Evolutionary conservation across 2,797 vertebrate genomes (phyloP), one percentile per base, ranked within the genome.

Genomic region (Eulemur mongoz): DNA sequence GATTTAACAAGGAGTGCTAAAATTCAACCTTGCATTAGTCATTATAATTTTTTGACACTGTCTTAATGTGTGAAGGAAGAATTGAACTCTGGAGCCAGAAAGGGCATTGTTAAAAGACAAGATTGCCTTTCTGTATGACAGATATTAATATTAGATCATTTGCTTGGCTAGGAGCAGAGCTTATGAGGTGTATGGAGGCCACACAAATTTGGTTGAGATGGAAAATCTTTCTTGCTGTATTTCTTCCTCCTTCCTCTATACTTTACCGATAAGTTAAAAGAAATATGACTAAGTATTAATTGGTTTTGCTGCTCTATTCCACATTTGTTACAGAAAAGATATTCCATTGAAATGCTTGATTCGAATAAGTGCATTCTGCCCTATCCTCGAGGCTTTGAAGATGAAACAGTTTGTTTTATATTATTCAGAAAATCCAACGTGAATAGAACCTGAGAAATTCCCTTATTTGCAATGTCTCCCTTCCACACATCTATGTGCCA

Each of bases 21-120:
- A 97, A 97, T 94, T 97, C 97, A 97, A 88, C 97, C 92, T 96
- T 97, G 85, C 92, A 89, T 97, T 97, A 96, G 95, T 95, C 92
- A 96, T 98, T 97, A 97, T 94, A 96, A 98, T 96, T 98, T 97
- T 97, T 97, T 97, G 98, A 98, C 95, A 97, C 95, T 94, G 94
- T 97, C 93, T 97, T 97, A 97, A 97, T 93, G 76, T 96, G 96
- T 97, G 97, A 97, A 97, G 95, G 89, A 95, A 97, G 96, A 97
- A 95, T 78, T 97, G 97, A 97, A 98, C 97, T 98, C 93, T 81
- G 57, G 65, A 97, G 89, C 91, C 93, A 95, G 96, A 97, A 97
- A 96, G 98, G 97, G 86, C 97, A 96, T 95, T 32, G 4, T 91
- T 97, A 97, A 97, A 97, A 97, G 96, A 96, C 96, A 97, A 97